A percentile compares a stretch with the other conserved stretches of the same genome.
Evolutionary conservation across 53 echinoderm and acorn worm genomes (phyloP).

Genomic region (Antedon mediterranea): DNA sequence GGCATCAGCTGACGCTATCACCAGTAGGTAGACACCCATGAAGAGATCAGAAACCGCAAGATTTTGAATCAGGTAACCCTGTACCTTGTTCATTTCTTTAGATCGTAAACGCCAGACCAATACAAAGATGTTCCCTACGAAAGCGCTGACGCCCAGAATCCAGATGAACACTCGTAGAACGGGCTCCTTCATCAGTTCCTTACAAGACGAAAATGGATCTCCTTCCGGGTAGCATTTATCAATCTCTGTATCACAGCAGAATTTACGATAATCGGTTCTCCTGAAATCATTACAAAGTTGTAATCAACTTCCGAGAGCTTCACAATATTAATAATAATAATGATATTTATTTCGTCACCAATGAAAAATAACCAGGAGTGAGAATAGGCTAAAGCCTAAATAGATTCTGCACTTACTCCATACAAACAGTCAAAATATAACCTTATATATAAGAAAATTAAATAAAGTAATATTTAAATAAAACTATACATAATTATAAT

Average conservation of each 20-base stretch:
- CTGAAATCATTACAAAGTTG: not conserved
- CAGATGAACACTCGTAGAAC: conserved; percentile 39
- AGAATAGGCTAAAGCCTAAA: too few species aligned
- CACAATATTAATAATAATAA: too few species aligned
- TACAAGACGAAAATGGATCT: conserved; percentile 51
- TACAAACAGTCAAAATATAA: too few species aligned
- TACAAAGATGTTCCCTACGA: conserved; percentile 34
- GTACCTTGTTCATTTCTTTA: conserved; percentile 18
- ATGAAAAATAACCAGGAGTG: too few species aligned
- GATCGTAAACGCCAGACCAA: conserved; percentile 15
- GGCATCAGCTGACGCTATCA: conserved; percentile 44
- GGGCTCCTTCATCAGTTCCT: conserved; percentile 36
- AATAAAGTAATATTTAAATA: too few species aligned
- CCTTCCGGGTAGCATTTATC: conserved; percentile 6
- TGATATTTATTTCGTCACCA: too few species aligned
- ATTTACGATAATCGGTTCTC: conserved; percentile 23
- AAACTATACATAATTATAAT: too few species aligned
- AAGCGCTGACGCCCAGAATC: conserved; percentile 36
- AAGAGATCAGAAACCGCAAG: conserved; percentile 52
- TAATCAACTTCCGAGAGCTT: too few species aligned
- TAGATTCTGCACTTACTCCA: too few species aligned
- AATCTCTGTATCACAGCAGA: conserved; percentile 25
- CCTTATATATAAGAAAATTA: too few species aligned
- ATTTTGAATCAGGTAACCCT: conserved; percentile 37
- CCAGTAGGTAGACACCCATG: conserved; percentile 66